Evolutionary conservation across 2,888 invertebrate species (phyloP).

Genomic region (Parapristionchus giblindavisi): DNA sequence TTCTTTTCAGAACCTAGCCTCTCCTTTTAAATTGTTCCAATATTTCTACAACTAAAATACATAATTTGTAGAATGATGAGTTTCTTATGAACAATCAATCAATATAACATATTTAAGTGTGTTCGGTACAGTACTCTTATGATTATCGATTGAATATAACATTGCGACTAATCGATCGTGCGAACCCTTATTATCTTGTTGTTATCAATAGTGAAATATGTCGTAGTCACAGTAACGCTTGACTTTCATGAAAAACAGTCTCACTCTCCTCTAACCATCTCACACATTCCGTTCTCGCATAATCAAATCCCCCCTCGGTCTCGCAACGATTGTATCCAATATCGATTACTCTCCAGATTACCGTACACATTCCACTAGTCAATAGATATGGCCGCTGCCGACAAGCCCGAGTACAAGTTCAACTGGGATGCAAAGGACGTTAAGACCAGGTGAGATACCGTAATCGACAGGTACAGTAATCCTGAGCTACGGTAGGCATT

Average conservation of each 20-base stretch:
- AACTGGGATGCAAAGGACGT: slow-evolving; percentile 61
- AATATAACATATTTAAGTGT: no score
- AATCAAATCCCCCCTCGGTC: neutral
- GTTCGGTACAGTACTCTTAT: no score
- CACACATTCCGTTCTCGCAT: neutral
- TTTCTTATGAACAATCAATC: no score
- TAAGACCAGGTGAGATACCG: slow-evolving; percentile 51
- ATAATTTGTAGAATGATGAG: no score
- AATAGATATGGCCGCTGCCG: slow-evolving; percentile 38
- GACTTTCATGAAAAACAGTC: neutral
- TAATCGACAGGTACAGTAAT: neutral
- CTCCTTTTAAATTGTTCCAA: no score
- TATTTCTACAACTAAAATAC: no score
- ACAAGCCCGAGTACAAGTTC: slow-evolving; percentile 50
- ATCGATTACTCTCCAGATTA: slow-evolving; percentile 3
- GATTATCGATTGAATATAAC: no score
- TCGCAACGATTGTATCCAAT: neutral
- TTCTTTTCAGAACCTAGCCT: neutral
- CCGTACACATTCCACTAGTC: neutral
- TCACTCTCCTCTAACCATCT: neutral
- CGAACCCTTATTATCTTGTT: no score
- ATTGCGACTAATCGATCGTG: no score
- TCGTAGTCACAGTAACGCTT: no score
- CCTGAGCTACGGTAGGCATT: neutral
- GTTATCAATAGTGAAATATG: neutral